phyloP scores from a whole-genome alignment of 1,140 invertebrate species.

The Muscidifurax raptorellus region DNA sequence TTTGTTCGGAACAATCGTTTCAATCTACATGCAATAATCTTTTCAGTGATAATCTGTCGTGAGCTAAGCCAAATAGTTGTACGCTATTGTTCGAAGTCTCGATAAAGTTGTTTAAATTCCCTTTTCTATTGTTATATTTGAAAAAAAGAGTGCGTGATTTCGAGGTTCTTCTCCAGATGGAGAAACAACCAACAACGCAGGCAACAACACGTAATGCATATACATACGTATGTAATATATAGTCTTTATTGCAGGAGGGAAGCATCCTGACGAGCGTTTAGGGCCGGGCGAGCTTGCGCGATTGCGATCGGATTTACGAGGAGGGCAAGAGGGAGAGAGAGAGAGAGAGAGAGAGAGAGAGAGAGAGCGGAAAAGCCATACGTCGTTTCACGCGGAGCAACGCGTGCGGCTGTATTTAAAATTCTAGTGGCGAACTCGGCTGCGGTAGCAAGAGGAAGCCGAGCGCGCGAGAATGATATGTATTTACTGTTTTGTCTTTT shows the following conservation, averaged over 20 bases:
- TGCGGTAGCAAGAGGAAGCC: not conserved
- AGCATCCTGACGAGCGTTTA: conserved; percentile 16
- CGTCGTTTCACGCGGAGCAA: conserved; percentile 16
- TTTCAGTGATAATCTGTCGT: too few species aligned
- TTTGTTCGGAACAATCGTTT: too few species aligned
- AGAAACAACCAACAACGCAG: conserved; percentile 13
- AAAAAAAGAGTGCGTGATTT: too few species aligned
- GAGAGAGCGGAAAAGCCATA: conserved; percentile 51
- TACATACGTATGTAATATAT: not conserved
- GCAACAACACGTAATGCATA: not conserved
- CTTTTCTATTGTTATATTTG: too few species aligned
- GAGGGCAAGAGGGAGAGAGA: conserved; percentile 47
- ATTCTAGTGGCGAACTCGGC: conserved; percentile 57
- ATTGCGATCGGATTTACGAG: conserved; percentile 25
- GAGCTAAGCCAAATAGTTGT: too few species aligned
- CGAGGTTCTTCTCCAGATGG: not conserved
- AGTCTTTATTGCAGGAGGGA: not conserved
- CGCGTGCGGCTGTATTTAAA: conserved; percentile 63
- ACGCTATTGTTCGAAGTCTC: too few species aligned
- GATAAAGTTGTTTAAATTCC: too few species aligned
- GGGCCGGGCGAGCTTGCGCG: not conserved
- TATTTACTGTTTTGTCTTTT: not conserved
- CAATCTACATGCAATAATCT: too few species aligned
- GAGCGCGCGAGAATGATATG: not conserved
- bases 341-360: conserved; percentile 54